Evolutionary conservation across 92 coral and sea anemone species (phyloP).

Genomic region (Pocillopora meandrina): DNA sequence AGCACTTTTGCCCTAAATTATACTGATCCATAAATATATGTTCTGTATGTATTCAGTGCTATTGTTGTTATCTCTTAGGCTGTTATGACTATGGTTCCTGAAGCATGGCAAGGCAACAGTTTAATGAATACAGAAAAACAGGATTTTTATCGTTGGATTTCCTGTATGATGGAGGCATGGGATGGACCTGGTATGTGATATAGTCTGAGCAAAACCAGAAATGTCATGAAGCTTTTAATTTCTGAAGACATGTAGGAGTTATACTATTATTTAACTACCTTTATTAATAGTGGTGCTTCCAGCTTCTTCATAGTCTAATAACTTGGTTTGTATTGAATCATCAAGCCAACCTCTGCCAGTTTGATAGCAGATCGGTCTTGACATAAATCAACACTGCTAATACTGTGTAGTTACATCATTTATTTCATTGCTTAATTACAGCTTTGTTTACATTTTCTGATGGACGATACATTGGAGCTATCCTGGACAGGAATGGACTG

Average conservation of each 20-base stretch:
- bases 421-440: slow-evolving; percentile 12
- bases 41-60: neutral
- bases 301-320: no score
- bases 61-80: slow-evolving; percentile 49
- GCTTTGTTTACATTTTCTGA: slow-evolving; percentile 98
- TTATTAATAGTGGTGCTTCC: no score
- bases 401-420: no score
- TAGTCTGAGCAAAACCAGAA: neutral
- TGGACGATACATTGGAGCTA: slow-evolving; percentile 95
- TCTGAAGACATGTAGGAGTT: no score
- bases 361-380: no score
- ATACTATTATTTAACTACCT: no score
- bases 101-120: slow-evolving; percentile 92
- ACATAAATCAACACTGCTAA: no score
- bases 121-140: slow-evolving; percentile 83
- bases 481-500: slow-evolving; percentile 93
- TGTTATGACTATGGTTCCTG: slow-evolving; percentile 97
- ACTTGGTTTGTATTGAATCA: no score
- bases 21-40: neutral
- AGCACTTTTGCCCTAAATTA: neutral
- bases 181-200: slow-evolving; percentile 87
- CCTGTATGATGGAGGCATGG: slow-evolving; percentile 97
- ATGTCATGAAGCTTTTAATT: no score
- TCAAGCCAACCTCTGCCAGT: no score
- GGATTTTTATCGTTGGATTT: slow-evolving; percentile 89